Base-by-base conservation (phyloP, 2,113 vertebrate species). In the Mesoclemmys tuberculata region DNA sequence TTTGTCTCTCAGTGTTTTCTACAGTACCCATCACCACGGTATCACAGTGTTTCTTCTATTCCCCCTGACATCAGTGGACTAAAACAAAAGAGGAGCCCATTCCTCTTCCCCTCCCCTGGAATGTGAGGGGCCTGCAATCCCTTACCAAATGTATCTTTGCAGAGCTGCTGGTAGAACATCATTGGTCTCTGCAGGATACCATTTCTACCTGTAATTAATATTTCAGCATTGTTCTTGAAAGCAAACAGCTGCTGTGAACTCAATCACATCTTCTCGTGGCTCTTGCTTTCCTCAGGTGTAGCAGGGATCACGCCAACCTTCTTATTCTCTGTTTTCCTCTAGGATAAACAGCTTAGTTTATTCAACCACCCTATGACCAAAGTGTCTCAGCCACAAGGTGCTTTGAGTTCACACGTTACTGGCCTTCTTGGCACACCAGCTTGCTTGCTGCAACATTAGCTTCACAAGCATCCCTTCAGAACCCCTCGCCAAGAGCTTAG, bases 171-270 rank as follows among this genome's bases (percentile, higher is more conserved):
- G 82, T 10, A 91, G 88, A 61, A 78, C 88, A 77, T 46, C 68
- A 56, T 77, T 52, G 4, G 74, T 90, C 93, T 88, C 74, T 1
- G 88, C 79, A 92, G 90, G 87, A 93, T 38, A 84, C 84, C 1
- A 38, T 58, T 92, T 52, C 93, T 90, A 64, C 52, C 95, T 93
- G 78, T 95, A 90, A 95, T 93, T 95, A 95, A 93, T n/a, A 74
- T 86, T 88, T 81, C 85, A 92, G 71, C 90, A 86, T 68, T 5
- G 0, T 44, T 89, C 61, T 78, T 78, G 79, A 85, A 83, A 93
- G 95, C 74, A 94, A 93, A 93, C 88, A 90, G 85, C 85, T 88
- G 88, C 90, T 55, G 46, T 1, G 2, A 24, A 61, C 88, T 80
- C 92, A 78, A 54, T 88, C 82, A 83, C 82, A 86, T 80, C 82